A percentile compares a stretch with the other conserved stretches of the same genome.
Evolutionary conservation across 2,888 invertebrate species (phyloP).

Genomic region (Mycogona germanica): DNA sequence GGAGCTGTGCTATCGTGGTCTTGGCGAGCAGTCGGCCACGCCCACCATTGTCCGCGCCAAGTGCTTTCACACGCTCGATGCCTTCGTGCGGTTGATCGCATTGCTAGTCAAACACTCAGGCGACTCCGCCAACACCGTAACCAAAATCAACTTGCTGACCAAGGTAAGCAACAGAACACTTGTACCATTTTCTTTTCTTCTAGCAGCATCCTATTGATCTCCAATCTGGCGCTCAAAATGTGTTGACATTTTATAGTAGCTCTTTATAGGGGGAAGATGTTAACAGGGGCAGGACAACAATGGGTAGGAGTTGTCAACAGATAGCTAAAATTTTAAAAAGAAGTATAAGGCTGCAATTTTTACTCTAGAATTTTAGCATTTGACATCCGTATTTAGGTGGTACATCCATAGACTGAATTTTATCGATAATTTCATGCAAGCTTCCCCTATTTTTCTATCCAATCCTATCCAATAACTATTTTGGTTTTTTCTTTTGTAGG

Average conservation of each 20-base stretch:
- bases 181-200: background rate
- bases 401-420: too few relatives aligned
- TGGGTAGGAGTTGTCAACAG: too few relatives aligned
- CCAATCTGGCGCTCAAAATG: too few relatives aligned
- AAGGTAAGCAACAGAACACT: conserved; percentile 47
- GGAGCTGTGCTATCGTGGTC: conserved; percentile 76
- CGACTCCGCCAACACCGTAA: conserved; percentile 78
- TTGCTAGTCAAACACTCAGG: conserved; percentile 80
- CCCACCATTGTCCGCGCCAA: conserved; percentile 61
- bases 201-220: too few relatives aligned
- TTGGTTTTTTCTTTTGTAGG: conserved; percentile 22
- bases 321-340: too few relatives aligned
- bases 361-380: background rate
- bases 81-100: conserved; percentile 85
- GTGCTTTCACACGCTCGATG: conserved; percentile 90
- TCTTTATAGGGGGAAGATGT: background rate
- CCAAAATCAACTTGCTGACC: conserved; percentile 91
- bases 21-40: conserved; percentile 48
- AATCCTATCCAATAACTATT: too few relatives aligned
- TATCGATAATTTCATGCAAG: too few relatives aligned
- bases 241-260: background rate
- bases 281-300: too few relatives aligned
- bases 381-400: too few relatives aligned
- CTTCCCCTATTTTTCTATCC: too few relatives aligned
- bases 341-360: too few relatives aligned